Base-by-base conservation (phyloP, 2,888 invertebrate species). In the Andrena bucephala region DNA sequence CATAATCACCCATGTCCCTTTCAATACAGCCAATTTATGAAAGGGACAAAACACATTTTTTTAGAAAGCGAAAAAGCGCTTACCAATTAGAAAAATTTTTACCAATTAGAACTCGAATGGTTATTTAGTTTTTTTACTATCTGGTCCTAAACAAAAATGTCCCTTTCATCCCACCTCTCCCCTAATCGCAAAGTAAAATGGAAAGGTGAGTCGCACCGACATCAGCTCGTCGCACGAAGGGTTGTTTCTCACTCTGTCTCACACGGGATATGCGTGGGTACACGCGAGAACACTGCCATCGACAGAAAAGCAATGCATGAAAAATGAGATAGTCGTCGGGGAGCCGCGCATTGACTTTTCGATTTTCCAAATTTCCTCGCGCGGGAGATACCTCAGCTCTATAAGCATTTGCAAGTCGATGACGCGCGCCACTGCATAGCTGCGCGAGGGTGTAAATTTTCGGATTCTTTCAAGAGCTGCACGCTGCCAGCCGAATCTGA, bases 321-420 rank as follows among this genome's bases (percentile, higher is more conserved):
- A 63, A 71, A 71, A 79, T 54, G 68, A 78, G 71, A 48, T 29
- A 10, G 20, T 13, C 62, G 13, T 6, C 16, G 31, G 13, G 20
- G 57, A 24, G 20, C 0, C 24, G 27, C 20, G 31, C 54, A 7
- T 31, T 29, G 60, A 8, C 5, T 48, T 48, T 29, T 52, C 63
- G 63, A 63, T 72, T 54, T 69, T 50, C 73, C 13, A 65, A 80
- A 69, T 81, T 81, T 69, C 48, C 52, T 24, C 29, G 33, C 42
- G 10, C 52, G 20, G 13, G 4, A n/a, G 27, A 52, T 59, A 10
- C 24, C 13, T 4, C n/a, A 10, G 67, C 33, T 57, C 52, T 52
- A 20, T 24, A 16, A n/a, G 36, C 52, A 85, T 87, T 85, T 87
- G 72, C 85, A 85, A 85, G 70, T 87, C 80, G 76, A 77, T 65